phyloP scores from a whole-genome alignment of 2,113 vertebrate genomes.

The Lagenorhynchus albirostris region DNA sequence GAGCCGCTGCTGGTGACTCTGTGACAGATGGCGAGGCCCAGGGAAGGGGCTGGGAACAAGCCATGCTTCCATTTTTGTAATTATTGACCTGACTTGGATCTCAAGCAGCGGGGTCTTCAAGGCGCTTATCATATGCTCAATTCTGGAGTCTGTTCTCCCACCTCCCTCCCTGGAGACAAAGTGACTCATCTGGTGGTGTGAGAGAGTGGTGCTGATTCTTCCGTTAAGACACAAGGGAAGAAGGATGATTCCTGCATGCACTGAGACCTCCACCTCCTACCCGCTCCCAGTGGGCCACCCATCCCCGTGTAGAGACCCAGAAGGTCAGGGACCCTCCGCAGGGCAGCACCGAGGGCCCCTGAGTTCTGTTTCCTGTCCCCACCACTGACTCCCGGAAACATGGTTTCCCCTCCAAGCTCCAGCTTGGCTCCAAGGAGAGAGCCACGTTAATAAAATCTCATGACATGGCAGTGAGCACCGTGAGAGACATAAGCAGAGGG shows the following conservation, averaged over 20 bases:
- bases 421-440: background rate
- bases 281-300: background rate
- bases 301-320: background rate
- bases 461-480: fast-evolving
- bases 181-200: fast-evolving
- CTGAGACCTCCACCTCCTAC: background rate
- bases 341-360: fast-evolving
- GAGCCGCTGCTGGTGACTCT: background rate
- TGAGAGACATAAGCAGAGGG: background rate
- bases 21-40: background rate
- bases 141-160: fast-evolving
- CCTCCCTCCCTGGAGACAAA: fast-evolving
- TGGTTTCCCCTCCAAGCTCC: fast-evolving
- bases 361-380: background rate
- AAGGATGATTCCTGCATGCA: fast-evolving
- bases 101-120: background rate
- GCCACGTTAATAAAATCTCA: fast-evolving
- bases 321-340: fast-evolving
- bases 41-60: background rate
- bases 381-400: background rate
- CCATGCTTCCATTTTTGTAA: fast-evolving
- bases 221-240: background rate
- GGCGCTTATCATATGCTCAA: fast-evolving
- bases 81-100: fast-evolving
- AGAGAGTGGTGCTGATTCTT: fast-evolving